Base-by-base conservation (phyloP, 2,888 invertebrate genomes). In the Atethmia centrago region DNA sequence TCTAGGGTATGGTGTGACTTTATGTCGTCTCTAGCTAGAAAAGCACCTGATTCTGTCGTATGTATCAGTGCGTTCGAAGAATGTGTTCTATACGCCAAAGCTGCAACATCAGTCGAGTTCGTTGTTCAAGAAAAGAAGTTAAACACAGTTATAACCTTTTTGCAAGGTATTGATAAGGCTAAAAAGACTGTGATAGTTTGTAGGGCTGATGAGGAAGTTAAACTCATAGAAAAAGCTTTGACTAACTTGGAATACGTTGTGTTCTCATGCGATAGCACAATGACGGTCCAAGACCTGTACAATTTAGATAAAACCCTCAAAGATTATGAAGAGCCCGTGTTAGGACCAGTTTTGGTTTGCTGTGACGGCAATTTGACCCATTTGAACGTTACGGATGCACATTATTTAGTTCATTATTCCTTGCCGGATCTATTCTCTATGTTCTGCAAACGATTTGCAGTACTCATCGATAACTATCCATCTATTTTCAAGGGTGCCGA, bases 41-140 rank as follows among this genome's bases (percentile, higher is more conserved):
- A 93, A 61, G 96, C 97, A 25, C 94, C 96, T 0, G 96, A 97
- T 86, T 97, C 98, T 0, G 94, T 97, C 1, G 93, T 98, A 8
- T 97, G 97, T 72, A 97, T 98, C 71, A 97, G 97, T 0, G 97
- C 98, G 36, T 97, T 97, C 84, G 96, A 98, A 83, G 98, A 98
- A 93, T 98, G 98, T 63, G 97, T 98, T 0, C 93, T 98, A 21
- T 98, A 98, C 92, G 97, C 97, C 84, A 97, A 90, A 93, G 96
- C 82, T 76, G 94, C 88, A n/a, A 94, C 93, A 25, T 88, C 92
- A 0, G 93, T 95, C 0, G 91, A 91, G 71, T 94, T 94, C 62
- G 90, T 95, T 3, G 90, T 91, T 42, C 92, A 94, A 14, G 90
- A 93, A 3, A 91, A 93, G 5, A 97, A 97, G 91, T 72, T 93